These are phyloP conservation scores for Smutsia temminckii DNA, from an alignment of 2,797 vertebrate species.

Conservation along the genomic window DNA sequence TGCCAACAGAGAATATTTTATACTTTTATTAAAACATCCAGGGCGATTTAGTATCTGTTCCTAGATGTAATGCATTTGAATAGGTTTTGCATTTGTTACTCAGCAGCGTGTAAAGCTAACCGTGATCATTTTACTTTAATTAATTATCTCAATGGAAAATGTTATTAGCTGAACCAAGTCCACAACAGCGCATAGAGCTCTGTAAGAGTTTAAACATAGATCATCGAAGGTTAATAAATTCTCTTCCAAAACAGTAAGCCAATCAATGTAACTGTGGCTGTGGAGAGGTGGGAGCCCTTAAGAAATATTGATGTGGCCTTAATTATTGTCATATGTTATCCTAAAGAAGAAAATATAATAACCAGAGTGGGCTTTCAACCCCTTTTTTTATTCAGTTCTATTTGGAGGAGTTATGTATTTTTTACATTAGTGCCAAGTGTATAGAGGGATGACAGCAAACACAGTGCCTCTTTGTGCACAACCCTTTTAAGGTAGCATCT, in stretches of 20 bases:
- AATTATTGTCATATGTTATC: constrained; percentile 78
- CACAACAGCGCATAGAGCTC: constrained; percentile 73
- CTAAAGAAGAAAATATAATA: constrained; percentile 71
- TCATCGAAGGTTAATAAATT: constrained; percentile 77
- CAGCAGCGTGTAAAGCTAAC: constrained; percentile 82
- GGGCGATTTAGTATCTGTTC: constrained; percentile 82
- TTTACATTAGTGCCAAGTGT: constrained; percentile 83
- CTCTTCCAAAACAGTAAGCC: constrained; percentile 76
- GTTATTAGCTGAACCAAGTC: constrained; percentile 72
- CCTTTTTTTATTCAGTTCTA: constrained; percentile 80
- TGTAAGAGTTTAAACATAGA: constrained; percentile 76
- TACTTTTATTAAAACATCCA: constrained; percentile 85
- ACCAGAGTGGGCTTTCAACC: constrained; percentile 66
- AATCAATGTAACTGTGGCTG: constrained; percentile 63
- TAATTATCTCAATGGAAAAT: constrained; percentile 77
- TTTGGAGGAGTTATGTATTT: constrained; percentile 81
- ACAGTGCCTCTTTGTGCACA: constrained; percentile 77
- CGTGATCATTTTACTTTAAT: constrained; percentile 80
- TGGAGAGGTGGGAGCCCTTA: constrained; percentile 70
- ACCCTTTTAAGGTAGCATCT: constrained; percentile 83
- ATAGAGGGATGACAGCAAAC: constrained; percentile 82
- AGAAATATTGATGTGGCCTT: constrained; percentile 86
- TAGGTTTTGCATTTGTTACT: constrained; percentile 83
- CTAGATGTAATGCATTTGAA: constrained; percentile 83
- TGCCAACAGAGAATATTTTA: constrained; percentile 87